A percentile compares a stretch with the other conserved stretches of the same genome.
Evolutionary conservation across 2,888 invertebrate species (phyloP).

Genomic region (Phengaris alcon): DNA sequence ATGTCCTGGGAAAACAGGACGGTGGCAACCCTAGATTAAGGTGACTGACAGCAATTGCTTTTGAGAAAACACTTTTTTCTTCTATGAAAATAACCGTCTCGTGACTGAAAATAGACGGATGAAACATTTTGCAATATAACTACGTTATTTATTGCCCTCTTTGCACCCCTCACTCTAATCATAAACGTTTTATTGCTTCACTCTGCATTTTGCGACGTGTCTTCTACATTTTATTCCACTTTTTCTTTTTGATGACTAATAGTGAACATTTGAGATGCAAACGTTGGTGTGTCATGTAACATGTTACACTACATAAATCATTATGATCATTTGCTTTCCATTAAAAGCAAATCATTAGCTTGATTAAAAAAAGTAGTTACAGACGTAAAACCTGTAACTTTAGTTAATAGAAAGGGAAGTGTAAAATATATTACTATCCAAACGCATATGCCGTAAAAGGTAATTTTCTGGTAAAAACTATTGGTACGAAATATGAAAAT

Average conservation of each 20-base stretch:
- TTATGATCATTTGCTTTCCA: too few species aligned
- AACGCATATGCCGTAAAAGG: too few species aligned
- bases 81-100: not conserved
- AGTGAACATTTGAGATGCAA: not conserved
- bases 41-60: not conserved
- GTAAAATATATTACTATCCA: too few species aligned
- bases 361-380: too few species aligned
- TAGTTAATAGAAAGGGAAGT: too few species aligned
- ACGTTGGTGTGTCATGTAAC: too few species aligned
- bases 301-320: too few species aligned
- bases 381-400: too few species aligned
- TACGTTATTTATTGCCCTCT: conserved; percentile 17
- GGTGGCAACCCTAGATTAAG: not conserved
- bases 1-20: too few species aligned
- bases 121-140: not conserved
- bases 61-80: not conserved
- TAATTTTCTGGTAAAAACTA: too few species aligned
- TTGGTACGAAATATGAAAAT: too few species aligned
- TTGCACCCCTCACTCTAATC: conserved; percentile 11
- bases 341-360: too few species aligned
- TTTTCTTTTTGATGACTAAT: conserved; percentile 3
- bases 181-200: conserved; percentile 18
- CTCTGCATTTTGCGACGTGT: not conserved
- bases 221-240: not conserved
- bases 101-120: not conserved